phyloP scores from a whole-genome alignment of 2,113 vertebrate species.

The Canis aureus region DNA sequence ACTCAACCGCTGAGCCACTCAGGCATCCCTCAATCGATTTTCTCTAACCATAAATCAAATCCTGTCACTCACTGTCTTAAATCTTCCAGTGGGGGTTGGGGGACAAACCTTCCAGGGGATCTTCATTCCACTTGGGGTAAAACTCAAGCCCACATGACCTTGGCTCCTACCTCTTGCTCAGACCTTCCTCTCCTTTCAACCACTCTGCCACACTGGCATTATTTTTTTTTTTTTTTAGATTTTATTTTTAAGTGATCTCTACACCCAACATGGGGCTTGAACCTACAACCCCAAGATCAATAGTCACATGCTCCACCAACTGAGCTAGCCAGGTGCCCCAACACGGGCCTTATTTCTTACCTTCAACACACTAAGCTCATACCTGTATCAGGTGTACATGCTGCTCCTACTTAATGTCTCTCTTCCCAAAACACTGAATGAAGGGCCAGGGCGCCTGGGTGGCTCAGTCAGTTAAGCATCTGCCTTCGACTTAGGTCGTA shows the following conservation, averaged over 20 bases:
- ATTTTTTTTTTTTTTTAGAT: neutral
- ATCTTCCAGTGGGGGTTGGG: neutral
- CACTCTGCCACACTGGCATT: neutral
- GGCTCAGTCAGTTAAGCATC: no score
- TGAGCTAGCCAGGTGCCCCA: no score
- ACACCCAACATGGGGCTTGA: neutral
- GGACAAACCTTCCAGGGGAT: neutral
- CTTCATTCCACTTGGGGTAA: neutral
- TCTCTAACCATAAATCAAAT: neutral
- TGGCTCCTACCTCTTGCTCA: neutral
- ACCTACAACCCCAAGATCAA: neutral
- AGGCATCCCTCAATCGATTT: neutral
- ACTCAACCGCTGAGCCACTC: no score
- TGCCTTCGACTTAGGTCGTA: no score
- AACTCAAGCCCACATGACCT: neutral
- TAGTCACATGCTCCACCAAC: neutral
- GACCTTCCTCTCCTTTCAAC: neutral
- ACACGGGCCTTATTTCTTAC: neutral
- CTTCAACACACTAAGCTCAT: neutral
- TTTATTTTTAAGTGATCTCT: neutral
- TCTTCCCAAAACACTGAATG: neutral
- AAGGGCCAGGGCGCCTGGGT: no score
- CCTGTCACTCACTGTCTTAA: neutral
- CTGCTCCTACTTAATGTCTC: neutral
- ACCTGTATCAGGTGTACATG: neutral